Conservation (phyloP, 2,797 vertebrate genomes). For the Orestias chungarensis region DNA sequence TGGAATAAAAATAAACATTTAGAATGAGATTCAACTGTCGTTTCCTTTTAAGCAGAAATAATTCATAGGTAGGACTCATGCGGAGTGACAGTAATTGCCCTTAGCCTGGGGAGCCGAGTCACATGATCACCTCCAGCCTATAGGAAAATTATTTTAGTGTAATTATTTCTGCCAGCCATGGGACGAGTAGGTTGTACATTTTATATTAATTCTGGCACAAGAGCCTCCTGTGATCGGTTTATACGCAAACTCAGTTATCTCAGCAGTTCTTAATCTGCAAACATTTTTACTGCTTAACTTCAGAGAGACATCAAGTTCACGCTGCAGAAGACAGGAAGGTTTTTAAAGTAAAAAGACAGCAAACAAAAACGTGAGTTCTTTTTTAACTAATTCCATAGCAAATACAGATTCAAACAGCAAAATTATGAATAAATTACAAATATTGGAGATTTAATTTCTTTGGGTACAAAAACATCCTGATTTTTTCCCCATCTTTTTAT, state of each 20-base stretch:
- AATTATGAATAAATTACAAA: too few relatives aligned
- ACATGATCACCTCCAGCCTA: slow-evolving; percentile 30
- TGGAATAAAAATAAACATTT: not conserved
- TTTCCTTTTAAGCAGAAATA: not conserved
- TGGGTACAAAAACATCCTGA: too few relatives aligned
- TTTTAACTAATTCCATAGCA: too few relatives aligned
- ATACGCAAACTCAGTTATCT: not conserved
- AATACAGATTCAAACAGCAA: too few relatives aligned
- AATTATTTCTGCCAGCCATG: not conserved
- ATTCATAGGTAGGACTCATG: not conserved
- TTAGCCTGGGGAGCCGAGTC: slow-evolving; percentile 2
- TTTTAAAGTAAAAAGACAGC: not conserved
- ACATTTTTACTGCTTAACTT: not conserved
- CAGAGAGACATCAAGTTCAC: not conserved
- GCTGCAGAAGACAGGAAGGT: not conserved
- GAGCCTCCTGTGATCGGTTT: not conserved
- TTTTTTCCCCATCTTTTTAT: too few relatives aligned
- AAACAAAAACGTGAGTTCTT: too few relatives aligned
- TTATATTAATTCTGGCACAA: not conserved
- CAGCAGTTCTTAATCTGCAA: not conserved
- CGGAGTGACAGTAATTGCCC: not conserved
- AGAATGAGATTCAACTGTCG: not conserved
- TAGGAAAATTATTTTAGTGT: not conserved
- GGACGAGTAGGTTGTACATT: not conserved
- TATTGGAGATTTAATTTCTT: too few relatives aligned